Percentiles rank a stretch among this genome's conserved stretches.
Evolutionary conservation across 2,797 vertebrate species (phyloP).

Genomic region (Pyrocephalus nanus): DNA sequence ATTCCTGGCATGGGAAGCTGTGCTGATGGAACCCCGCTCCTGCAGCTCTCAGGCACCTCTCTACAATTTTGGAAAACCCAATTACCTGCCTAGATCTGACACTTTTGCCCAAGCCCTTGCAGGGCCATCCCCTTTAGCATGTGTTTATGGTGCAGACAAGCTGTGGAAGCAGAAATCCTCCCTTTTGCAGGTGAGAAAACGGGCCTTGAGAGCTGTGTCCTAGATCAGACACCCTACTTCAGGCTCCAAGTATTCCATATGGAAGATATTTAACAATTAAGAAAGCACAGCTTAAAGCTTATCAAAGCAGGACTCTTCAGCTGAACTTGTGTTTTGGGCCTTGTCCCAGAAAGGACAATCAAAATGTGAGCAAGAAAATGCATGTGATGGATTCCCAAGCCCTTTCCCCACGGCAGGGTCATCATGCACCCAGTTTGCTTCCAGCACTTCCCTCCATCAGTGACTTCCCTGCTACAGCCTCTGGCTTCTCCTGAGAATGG

Average conservation of each 20-base stretch:
- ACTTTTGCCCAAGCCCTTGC: neutral
- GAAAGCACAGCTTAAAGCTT: neutral
- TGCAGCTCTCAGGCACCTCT: neutral
- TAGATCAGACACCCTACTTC: neutral
- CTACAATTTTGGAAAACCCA: neutral
- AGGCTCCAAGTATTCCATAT: neutral
- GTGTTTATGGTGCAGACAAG: neutral
- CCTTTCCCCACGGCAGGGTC: neutral
- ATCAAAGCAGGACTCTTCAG: neutral
- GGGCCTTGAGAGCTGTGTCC: neutral
- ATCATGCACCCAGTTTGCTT: accelerated
- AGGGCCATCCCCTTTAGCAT: neutral
- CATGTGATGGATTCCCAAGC: neutral
- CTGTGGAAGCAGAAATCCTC: neutral
- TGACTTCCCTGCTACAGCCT: neutral
- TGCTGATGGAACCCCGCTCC: neutral
- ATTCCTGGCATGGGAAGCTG: neutral
- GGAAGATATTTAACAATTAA: neutral
- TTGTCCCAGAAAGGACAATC: neutral
- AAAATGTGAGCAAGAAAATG: neutral
- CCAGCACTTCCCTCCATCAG: neutral
- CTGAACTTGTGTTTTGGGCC: neutral
- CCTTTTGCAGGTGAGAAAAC: neutral
- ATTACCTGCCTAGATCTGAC: neutral
- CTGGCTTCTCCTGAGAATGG: neutral